Evolutionary conservation across 2,113 vertebrate genomes (phyloP).

Genomic region (Hucho hucho): DNA sequence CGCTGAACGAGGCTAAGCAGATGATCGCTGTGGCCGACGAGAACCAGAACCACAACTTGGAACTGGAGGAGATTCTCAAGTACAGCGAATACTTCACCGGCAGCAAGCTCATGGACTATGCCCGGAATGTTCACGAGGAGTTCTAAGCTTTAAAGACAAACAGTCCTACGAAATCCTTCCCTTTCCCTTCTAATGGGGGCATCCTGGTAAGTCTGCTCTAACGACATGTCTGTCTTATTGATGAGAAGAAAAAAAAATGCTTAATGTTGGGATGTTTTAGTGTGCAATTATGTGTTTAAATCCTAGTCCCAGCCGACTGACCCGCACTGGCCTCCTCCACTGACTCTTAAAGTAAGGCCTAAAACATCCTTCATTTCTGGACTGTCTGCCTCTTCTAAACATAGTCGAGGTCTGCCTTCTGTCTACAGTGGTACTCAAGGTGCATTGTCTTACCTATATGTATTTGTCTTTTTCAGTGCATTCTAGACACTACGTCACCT

Average conservation of each 20-base stretch:
- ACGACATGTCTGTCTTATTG: conserved; percentile 20
- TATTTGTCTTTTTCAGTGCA: conserved; percentile 4
- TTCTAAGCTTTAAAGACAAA: conserved; percentile 88
- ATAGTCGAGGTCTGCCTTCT: conserved; percentile 27
- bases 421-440: conserved; percentile 24
- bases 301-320: conserved; percentile 16
- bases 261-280: conserved; percentile 21
- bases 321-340: conserved; percentile 17
- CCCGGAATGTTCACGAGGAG: conserved; percentile 94
- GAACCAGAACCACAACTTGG: conserved; percentile 90
- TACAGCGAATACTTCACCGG: conserved; percentile 98
- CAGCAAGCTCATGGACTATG: conserved; percentile 98
- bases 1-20: conserved; percentile 94
- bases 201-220: conserved; percentile 20
- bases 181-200: not conserved
- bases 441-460: conserved; percentile 3
- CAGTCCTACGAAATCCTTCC: not conserved
- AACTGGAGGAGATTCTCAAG: conserved; percentile 92
- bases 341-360: conserved; percentile 27
- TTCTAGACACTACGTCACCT: conserved; percentile 25
- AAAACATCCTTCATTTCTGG: conserved; percentile 16
- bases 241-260: not conserved
- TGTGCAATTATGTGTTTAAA: conserved; percentile 47
- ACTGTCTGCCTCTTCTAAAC: conserved; percentile 11
- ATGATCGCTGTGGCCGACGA: conserved; percentile 98